A percentile compares a stretch with the other conserved stretches of the same genome.
phyloP scores from a whole-genome alignment of 1,140 invertebrate genomes.

The Phenacoccus solenopsis region DNA sequence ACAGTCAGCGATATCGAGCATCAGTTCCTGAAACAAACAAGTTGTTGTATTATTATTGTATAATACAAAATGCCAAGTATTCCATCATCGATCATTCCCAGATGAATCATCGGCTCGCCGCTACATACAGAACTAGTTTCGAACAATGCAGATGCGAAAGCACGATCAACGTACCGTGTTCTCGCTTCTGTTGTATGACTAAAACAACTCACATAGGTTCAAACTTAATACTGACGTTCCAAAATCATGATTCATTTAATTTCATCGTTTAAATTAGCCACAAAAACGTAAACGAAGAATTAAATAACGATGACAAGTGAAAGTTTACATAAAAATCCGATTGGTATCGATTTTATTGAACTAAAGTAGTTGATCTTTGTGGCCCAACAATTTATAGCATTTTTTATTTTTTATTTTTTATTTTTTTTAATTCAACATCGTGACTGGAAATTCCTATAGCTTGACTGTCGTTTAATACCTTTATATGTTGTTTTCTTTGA shows the following conservation, averaged over 20 bases:
- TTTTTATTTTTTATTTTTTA: no score
- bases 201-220: not conserved
- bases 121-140: not conserved
- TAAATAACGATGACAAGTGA: not conserved
- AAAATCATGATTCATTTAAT: not conserved
- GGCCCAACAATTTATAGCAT: no score
- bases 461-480: slow-evolving; percentile 48
- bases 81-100: slow-evolving; percentile 27
- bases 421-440: no score
- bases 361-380: no score
- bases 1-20: slow-evolving; percentile 65
- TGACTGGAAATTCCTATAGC: no score
- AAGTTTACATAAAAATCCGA: not conserved
- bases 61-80: slow-evolving; percentile 12
- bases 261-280: no score
- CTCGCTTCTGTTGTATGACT: not conserved
- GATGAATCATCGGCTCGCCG: not conserved
- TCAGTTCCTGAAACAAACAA: slow-evolving; percentile 45
- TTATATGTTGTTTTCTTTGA: slow-evolving; percentile 64
- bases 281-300: no score
- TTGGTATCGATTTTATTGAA: no score
- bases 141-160: not conserved
- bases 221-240: no score
- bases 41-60: no score
- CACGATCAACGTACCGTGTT: not conserved